Evolutionary conservation across 2,888 invertebrate species (phyloP), one percentile per base, ranked within the genome.

Genomic region (Frankliniella intonsa): DNA sequence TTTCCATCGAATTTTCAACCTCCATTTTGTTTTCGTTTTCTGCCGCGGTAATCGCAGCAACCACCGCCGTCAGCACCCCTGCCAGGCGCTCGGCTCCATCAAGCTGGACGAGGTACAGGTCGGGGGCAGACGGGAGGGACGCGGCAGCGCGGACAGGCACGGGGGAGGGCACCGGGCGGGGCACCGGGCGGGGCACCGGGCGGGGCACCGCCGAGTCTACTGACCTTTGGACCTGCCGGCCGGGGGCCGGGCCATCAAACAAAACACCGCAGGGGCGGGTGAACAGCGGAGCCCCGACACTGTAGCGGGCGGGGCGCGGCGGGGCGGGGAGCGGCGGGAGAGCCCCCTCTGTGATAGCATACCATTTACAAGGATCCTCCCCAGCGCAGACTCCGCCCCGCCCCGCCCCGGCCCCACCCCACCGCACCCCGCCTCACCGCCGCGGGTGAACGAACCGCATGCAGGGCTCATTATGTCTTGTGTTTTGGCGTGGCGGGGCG

Each of bases 131-230:
- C 55, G 55, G 55, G 55, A 11, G 55, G 55, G 55, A 55, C 55
- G 55, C n/a, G 8, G 55, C 55, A 55, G 55, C 55, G 51, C 9
- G 51, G 8, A 55, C 55, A 14, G 80, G 82, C 82, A 80, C 55
- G 65, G 50, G 50, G n/a, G 17, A 25, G 81, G 62, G 38, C 50
- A 69, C 50, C 19, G 55, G 80, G 81, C 27, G 80, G 76, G 80
- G 82, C 82, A 80, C 55, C 50, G 79, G 80, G 81, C 27, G 80
- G 76, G 80, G 82, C 82, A 80, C 55, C 50, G 50, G 50, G n/a
- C 19, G 50, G 81, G 62, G 38, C 50, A 69, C 50, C 19, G 55
- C 55, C 55, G 12, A 55, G 55, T 55, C 14, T 55, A 55, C 55
- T 55, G 55, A 55, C 55, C 55, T 55, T 55, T 55, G 55, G 55